Conservation (phyloP, 92 coral and sea anemone species). For the Parazoanthus atlanticus region DNA sequence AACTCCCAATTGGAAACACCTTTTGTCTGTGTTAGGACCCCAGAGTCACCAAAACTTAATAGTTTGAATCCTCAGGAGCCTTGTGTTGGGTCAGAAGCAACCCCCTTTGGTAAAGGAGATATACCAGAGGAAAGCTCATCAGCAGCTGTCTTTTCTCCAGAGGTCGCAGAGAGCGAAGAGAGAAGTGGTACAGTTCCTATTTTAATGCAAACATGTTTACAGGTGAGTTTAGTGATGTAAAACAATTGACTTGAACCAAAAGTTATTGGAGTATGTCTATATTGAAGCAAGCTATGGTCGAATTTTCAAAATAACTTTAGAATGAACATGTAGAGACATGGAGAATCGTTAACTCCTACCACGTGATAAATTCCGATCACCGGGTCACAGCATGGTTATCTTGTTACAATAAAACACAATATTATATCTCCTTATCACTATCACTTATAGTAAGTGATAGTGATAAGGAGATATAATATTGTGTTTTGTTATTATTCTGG, state of each 20-base stretch:
- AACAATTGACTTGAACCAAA: too few species aligned
- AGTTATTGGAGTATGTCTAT: too few species aligned
- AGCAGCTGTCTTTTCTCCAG: background rate
- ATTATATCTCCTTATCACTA: too few species aligned
- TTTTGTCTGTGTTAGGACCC: background rate
- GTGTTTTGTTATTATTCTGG: background rate
- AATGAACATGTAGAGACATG: too few species aligned
- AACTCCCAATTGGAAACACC: background rate
- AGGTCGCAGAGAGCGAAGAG: background rate
- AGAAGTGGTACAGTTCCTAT: conserved; percentile 52
- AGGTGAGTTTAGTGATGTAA: conserved; percentile 47
- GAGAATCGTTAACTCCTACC: background rate
- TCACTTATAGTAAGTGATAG: too few species aligned
- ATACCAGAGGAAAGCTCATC: conserved; percentile 57
- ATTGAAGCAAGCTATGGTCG: too few species aligned
- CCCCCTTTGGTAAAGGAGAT: conserved; percentile 76
- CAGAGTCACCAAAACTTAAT: background rate
- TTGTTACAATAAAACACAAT: too few species aligned
- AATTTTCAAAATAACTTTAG: too few species aligned
- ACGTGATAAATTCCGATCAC: background rate
- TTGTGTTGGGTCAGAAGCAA: conserved; percentile 67
- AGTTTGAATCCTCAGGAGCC: conserved; percentile 56
- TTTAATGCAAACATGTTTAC: conserved; percentile 77
- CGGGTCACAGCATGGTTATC: too few species aligned
- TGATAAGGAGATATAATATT: too few species aligned